These are phyloP conservation scores for Lottia gigantea DNA, from an alignment of 2,888 invertebrate species.

Conservation along the genomic window DNA sequence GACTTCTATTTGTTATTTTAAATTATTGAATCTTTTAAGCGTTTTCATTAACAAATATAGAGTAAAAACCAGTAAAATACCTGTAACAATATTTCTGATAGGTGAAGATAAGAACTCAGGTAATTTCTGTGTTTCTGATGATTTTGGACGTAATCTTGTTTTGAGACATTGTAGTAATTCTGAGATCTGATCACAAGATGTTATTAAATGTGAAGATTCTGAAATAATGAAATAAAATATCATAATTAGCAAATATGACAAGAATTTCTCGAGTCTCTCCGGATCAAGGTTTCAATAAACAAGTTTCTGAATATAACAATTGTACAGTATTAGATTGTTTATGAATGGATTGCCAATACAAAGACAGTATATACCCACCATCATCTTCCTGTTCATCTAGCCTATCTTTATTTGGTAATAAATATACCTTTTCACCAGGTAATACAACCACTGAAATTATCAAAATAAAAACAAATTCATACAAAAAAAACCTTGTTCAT, in stretches of 20 bases:
- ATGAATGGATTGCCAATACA: neutral
- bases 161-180: constrained; percentile 65
- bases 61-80: constrained; percentile 33
- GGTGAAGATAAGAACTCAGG: constrained; percentile 58
- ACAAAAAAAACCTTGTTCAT: too few species aligned
- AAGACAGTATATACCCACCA: neutral
- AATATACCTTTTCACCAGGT: constrained; percentile 49
- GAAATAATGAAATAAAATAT: constrained; percentile 21
- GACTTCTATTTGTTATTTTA: too few species aligned
- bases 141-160: constrained; percentile 41
- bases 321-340: too few species aligned
- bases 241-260: too few species aligned
- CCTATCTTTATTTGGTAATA: constrained; percentile 32
- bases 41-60: too few species aligned
- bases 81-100: constrained; percentile 60
- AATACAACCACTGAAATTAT: constrained; percentile 49
- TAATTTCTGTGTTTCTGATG: constrained; percentile 33
- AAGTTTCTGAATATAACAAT: too few species aligned
- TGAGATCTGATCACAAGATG: constrained; percentile 65
- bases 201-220: constrained; percentile 45
- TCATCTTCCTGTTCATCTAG: constrained; percentile 30
- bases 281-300: neutral
- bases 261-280: too few species aligned
- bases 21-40: too few species aligned
- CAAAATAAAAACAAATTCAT: too few species aligned